These are phyloP conservation scores for Branchinecta lynchi DNA, from an alignment of 1,140 invertebrate genomes.

Conservation along the genomic window DNA sequence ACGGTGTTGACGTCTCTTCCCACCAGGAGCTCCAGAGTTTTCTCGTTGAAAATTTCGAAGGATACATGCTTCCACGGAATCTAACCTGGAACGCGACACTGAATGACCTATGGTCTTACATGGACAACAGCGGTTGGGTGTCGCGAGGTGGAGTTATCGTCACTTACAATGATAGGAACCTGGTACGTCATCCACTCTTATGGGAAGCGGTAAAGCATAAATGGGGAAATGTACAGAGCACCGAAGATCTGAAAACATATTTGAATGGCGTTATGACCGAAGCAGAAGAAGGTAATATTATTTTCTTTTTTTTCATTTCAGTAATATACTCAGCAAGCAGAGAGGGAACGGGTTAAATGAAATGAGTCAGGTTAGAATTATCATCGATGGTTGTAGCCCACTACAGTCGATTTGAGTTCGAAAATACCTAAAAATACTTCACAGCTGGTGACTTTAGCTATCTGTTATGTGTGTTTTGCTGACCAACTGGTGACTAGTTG, in stretches of 20 bases:
- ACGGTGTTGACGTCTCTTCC: conserved; percentile 26
- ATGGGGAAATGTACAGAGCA: conserved; percentile 42
- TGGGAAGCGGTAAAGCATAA: conserved; percentile 38
- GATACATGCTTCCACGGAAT: conserved; percentile 34
- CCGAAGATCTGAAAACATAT: conserved; percentile 35
- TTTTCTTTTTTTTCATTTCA: conserved; percentile 25
- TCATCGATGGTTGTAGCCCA: too few species aligned
- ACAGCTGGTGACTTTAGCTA: too few species aligned
- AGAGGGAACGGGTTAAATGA: too few species aligned
- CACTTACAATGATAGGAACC: conserved; percentile 37
- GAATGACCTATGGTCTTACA: conserved; percentile 35
- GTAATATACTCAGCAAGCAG: too few species aligned
- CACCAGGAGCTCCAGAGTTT: conserved; percentile 36
- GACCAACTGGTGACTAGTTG: too few species aligned
- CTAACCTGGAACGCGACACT: conserved; percentile 35
- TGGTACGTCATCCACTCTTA: conserved; percentile 27
- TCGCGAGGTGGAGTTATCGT: conserved; percentile 34
- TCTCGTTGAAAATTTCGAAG: conserved; percentile 35
- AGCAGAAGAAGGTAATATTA: conserved; percentile 13
- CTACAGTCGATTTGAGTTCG: too few species aligned
- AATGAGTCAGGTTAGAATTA: too few species aligned
- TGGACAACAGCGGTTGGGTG: conserved; percentile 25
- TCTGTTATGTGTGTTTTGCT: too few species aligned
- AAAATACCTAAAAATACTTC: too few species aligned
- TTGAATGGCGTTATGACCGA: conserved; percentile 29